Conservation (phyloP, 2,888 invertebrate species). For the Drosophila demipolita region DNA sequence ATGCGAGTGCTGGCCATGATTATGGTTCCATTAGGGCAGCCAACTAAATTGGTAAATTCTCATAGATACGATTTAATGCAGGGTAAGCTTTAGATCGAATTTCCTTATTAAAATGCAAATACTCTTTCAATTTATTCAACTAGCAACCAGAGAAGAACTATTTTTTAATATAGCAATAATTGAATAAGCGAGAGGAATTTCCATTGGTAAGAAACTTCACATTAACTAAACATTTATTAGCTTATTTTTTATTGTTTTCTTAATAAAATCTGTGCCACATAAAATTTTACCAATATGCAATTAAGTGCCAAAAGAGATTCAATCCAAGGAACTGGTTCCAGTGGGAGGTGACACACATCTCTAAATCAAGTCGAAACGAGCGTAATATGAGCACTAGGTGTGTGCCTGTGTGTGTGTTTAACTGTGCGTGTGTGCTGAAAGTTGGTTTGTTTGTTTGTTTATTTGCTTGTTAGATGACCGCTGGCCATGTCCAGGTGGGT, state of each 20-base stretch:
- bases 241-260: background rate
- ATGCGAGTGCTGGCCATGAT: constrained; percentile 36
- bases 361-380: constrained; percentile 13
- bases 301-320: background rate
- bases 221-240: background rate
- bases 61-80: background rate
- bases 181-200: background rate
- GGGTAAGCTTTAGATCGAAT: background rate
- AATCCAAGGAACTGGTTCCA: constrained; percentile 24
- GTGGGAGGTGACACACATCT: background rate
- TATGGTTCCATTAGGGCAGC: constrained; percentile 15
- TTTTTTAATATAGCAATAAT: too few species aligned
- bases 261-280: background rate
- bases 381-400: background rate
- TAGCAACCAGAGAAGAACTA: too few species aligned
- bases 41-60: constrained; percentile 21
- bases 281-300: background rate
- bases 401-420: background rate
- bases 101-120: background rate
- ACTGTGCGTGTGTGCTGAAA: constrained; percentile 22
- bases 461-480: constrained; percentile 54
- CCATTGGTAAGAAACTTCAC: background rate
- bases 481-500: constrained; percentile 67
- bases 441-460: constrained; percentile 59
- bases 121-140: background rate